Evolutionary conservation across 2,113 vertebrate species (phyloP).

Genomic region (Hucho hucho): DNA sequence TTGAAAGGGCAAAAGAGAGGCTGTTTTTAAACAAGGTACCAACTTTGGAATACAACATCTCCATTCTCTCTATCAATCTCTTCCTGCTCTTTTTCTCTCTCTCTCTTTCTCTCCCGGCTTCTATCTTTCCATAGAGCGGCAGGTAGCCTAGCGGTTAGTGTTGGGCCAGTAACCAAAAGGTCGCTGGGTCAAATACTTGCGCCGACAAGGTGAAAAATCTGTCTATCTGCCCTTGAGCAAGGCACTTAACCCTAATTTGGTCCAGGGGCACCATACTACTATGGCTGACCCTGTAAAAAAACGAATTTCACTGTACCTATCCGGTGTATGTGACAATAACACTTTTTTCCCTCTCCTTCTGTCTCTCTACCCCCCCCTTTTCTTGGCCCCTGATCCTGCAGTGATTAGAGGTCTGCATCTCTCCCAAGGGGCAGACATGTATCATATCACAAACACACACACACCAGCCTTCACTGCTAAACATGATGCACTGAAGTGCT

Average conservation of each 20-base stretch:
- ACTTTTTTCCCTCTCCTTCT: not conserved
- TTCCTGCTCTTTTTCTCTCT: not conserved
- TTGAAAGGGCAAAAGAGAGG: not conserved
- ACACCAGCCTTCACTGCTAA: not conserved
- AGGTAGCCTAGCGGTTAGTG: too few relatives aligned
- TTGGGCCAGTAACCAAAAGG: too few relatives aligned
- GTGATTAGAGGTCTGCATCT: constrained; percentile 56
- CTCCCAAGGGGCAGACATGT: constrained; percentile 47
- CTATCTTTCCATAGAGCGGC: not conserved
- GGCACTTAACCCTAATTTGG: too few relatives aligned
- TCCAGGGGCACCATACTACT: not conserved
- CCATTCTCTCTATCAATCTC: not conserved
- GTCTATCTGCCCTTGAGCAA: too few relatives aligned
- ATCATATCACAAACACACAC: constrained; percentile 40
- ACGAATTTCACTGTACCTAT: not conserved
- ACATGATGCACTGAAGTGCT: not conserved
- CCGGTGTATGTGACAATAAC: not conserved
- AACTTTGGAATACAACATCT: too few relatives aligned
- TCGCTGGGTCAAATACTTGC: too few relatives aligned
- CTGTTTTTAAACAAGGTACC: too few relatives aligned
- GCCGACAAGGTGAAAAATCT: too few relatives aligned
- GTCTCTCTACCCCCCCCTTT: not conserved
- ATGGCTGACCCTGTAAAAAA: not conserved
- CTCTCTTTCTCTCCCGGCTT: not conserved
- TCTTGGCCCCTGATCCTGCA: constrained; percentile 17